Evolutionary conservation across 2,113 vertebrate species (phyloP), one percentile per base, ranked within the genome.

Genomic region (Spilogale gracilis): DNA sequence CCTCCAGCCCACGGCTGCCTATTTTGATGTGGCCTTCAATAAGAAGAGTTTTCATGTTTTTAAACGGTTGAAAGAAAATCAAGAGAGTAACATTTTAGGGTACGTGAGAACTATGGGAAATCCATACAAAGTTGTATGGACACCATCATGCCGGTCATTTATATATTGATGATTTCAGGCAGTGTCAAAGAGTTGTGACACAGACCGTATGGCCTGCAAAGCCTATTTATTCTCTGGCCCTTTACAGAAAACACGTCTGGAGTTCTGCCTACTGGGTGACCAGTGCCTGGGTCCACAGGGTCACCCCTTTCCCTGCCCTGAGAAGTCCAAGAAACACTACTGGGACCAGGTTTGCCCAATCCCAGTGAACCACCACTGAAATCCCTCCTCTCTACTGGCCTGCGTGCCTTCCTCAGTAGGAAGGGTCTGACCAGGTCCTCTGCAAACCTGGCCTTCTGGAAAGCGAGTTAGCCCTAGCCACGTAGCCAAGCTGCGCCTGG

Each of bases 201-300:
- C 58, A 85, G 60, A 50, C 86, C 60, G 2, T 0, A 0, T 0
- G 6, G 23, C 60, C n/a, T 5, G 52, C 8, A 58, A 54, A 63
- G 54, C 25, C 14, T 1, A 27, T 13, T 17, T 56, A 11, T 52
- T 6, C 8, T 13, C 30, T 10, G 38, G 32, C 50, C 32, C 45
- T 83, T 18, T 11, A 0, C 0, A 25, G 63, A 61, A n/a, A 58
- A n/a, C 1, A 0, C 5, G 0, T 52, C 10, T 9, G 2, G n/a
- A 6, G 67, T 38, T 38, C 0, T 10, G 45, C 17, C 54, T 43
- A 13, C 9, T 0, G 0, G 21, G 9, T 9, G 52, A 4, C 13
- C 27, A 0, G 2, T 3, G 20, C 30, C 21, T 9, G 38, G 4
- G 13, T 50, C 21, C 0, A 21, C 11, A 58, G 1, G 5, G 23